Evolutionary conservation across 2,888 invertebrate species (phyloP), one percentile per base, ranked within the genome.

Genomic region (Alviniconcha strummeri): DNA sequence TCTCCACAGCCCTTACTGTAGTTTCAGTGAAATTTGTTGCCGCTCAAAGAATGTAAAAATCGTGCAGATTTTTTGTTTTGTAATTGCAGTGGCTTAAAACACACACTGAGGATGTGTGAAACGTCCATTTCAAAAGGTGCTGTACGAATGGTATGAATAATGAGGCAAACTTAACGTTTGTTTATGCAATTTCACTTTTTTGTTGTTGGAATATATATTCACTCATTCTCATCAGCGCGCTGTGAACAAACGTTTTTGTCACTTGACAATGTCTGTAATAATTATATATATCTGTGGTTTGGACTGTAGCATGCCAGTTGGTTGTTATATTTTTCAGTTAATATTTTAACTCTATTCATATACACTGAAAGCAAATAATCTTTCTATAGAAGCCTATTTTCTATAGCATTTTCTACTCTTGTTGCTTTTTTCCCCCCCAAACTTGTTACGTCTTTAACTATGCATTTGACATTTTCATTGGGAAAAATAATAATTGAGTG

Each of bases 321-420:
- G 72, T 72, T 19, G 72, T 36, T 72, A 72, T 36, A 19, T 72
- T 72, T 72, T 60, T 60, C 60, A 60, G 13, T 11, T 60, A 60
- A 60, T 60, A 60, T 60, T 36, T 64, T 78, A 78, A 64, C 36
- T 36, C 36, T 64, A 64, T 13, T 64, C n/a, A 76, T 64, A 15
- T 78, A 64, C 19, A 78, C 78, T 9, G 5, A 64, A 19, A 78
- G 77, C 56, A 60, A 77, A 78, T 78, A 78, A 36, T 78, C 78
- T 78, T 78, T 78, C 64, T 78, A 64, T 64, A 64, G 78, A 78
- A 78, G 78, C 78, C 52, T 78, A 52, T 78, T 78, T 78, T 78
- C 78, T 78, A 78, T 64, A 64, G 78, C 78, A 52, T 60, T 78
- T 78, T 78, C 52, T 78, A 60, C 64, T 64, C 78, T 78, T 74